Conservation (phyloP, 1,140 invertebrate genomes). For the Camponotus pennsylvanicus region DNA sequence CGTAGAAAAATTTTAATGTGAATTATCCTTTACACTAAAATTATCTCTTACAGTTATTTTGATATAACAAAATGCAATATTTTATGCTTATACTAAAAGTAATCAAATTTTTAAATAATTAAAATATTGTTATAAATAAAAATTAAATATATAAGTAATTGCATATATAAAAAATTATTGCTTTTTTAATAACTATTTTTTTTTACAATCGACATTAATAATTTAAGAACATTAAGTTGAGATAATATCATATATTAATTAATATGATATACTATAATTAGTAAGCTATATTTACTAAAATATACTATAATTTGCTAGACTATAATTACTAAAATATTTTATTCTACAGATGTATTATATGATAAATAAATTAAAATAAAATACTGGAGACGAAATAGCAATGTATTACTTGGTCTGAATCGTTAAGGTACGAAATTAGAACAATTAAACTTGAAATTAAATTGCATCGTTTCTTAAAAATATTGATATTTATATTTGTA, state of each 20-base stretch:
- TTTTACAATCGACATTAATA: neutral
- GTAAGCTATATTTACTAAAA: neutral
- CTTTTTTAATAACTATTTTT: neutral
- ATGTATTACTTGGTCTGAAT: neutral
- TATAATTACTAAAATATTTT: slow-evolving; percentile 9
- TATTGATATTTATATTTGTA: slow-evolving; percentile 9
- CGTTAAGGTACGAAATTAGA: neutral
- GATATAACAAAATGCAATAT: no score
- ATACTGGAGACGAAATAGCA: neutral
- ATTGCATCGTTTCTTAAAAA: slow-evolving; percentile 1
- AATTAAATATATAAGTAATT: neutral
- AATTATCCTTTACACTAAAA: neutral
- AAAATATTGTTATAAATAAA: neutral
- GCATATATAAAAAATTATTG: neutral
- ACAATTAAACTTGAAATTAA: neutral
- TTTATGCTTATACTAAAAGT: neutral
- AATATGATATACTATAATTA: neutral
- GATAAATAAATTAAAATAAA: neutral
- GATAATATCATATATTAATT: neutral
- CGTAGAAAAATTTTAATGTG: neutral
- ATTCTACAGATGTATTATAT: neutral
- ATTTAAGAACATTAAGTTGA: neutral
- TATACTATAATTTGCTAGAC: neutral
- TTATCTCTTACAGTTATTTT: neutral
- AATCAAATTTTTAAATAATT: neutral